Percentiles rank a stretch among this genome's conserved stretches.
Evolutionary conservation across 2,113 vertebrate species (phyloP).

Genomic region (Chrysochloris asiatica): DNA sequence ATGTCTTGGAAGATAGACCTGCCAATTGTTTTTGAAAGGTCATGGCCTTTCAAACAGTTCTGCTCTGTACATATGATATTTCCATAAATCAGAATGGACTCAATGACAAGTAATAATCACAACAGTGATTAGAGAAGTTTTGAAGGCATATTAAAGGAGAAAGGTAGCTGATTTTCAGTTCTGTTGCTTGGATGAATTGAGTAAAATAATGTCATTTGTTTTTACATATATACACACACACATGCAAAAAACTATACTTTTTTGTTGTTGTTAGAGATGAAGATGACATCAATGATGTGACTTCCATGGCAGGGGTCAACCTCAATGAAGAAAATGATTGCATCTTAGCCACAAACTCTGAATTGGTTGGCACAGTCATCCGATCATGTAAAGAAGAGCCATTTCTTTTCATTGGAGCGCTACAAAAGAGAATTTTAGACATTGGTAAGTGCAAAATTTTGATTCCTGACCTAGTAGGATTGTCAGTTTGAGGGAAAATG

Average conservation of each 20-base stretch:
- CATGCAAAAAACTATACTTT: not conserved
- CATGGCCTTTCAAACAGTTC: not conserved
- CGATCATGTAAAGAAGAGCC: constrained; percentile 92
- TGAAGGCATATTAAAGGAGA: not conserved
- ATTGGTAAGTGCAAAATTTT: constrained; percentile 86
- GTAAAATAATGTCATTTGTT: constrained; percentile 30
- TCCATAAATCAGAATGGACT: not conserved
- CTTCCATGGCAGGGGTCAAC: constrained; percentile 96
- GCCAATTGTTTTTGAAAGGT: not conserved
- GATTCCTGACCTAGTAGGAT: not conserved
- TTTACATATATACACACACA: not conserved
- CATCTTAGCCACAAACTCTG: constrained; percentile 88
- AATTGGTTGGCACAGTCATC: constrained; percentile 88
- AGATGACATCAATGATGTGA: constrained; percentile 97
- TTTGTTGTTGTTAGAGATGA: constrained; percentile 87
- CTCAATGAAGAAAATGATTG: constrained; percentile 91
- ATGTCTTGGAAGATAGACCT: not conserved
- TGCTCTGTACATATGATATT: not conserved
- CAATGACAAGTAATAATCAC: not conserved
- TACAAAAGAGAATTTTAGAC: constrained; percentile 88
- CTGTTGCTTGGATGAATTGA: constrained; percentile 20
- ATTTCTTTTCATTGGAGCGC: constrained; percentile 86
- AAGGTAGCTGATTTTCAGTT: constrained; percentile 29
- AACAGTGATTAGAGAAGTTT: constrained; percentile 28
- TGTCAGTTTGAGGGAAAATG: not conserved